Evolutionary conservation across 1,140 invertebrate genomes (phyloP), one percentile per base, ranked within the genome.

Genomic region (Heterodera carotae): DNA sequence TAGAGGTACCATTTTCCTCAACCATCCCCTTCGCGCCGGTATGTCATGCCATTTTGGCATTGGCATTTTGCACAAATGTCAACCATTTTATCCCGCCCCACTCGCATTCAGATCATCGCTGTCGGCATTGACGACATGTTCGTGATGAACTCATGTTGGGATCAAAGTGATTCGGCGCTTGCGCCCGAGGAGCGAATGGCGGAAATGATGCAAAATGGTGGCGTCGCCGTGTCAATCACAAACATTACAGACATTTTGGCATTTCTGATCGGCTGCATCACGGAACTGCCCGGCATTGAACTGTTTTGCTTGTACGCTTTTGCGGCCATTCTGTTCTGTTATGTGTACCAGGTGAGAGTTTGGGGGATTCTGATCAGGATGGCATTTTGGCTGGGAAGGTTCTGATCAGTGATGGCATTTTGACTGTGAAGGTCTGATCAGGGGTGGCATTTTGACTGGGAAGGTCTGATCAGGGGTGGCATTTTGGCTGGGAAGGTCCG

Each of bases 71-170:
- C n/a, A n/a, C n/a, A n/a, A n/a, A n/a, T n/a, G n/a, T n/a, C n/a
- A n/a, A n/a, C n/a, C n/a, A n/a, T n/a, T n/a, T n/a, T n/a, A n/a
- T n/a, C n/a, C n/a, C n/a, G n/a, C n/a, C n/a, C n/a, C n/a, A n/a
- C n/a, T n/a, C n/a, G n/a, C n/a, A n/a, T n/a, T 56, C 48, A 56
- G 48, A 81, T 81, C 72, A 82, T 83, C 89, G 89, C 89, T 77
- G 89, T 90, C 76, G 90, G 90, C 71, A 89, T 90, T 25, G 90
- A 90, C 83, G 89, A 90, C 82, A 90, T 90, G 90, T 90, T 90
- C 82, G 87, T 90, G 2, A 89, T 90, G 86, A 88, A 88, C 74
- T 89, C 89, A 25, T 86, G 89, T 33, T 88, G 85, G 81, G 80
- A 85, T 64, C 81, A 85, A 53, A 83, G 82, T 6, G 82, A 87